phyloP scores from a whole-genome alignment of 37 sponge, comb jelly and placozoan species.

The Hexactinellida sp. region DNA sequence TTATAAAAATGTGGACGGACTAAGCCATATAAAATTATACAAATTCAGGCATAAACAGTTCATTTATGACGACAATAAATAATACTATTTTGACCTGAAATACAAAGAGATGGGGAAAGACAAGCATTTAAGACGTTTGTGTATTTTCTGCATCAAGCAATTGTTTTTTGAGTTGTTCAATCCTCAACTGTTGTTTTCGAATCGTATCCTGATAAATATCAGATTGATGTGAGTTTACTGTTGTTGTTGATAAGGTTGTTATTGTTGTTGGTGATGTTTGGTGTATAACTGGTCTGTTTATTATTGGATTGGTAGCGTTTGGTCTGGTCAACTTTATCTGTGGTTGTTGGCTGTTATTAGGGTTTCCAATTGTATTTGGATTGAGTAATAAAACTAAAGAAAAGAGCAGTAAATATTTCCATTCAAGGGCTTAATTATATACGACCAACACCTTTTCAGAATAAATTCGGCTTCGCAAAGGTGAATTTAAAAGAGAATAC shows the following conservation, averaged over 20 bases:
- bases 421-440: too few relatives aligned
- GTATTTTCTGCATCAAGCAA: background rate
- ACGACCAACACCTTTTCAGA: too few relatives aligned
- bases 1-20: conserved; percentile 2
- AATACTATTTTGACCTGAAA: background rate
- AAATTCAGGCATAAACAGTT: background rate
- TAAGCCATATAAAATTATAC: conserved; percentile 14
- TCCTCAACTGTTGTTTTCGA: background rate
- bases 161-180: conserved; percentile 15
- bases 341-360: background rate
- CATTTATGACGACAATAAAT: background rate
- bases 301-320: background rate
- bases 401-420: too few relatives aligned
- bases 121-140: background rate
- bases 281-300: background rate
- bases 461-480: too few relatives aligned
- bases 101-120: background rate
- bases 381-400: background rate
- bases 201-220: background rate
- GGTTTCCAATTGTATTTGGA: background rate
- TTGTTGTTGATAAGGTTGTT: too few relatives aligned
- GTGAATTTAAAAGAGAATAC: too few relatives aligned
- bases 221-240: background rate
- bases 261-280: background rate
- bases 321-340: background rate